phyloP scores from a whole-genome alignment of 2,113 vertebrate genomes.

The Nesoenas mayeri region DNA sequence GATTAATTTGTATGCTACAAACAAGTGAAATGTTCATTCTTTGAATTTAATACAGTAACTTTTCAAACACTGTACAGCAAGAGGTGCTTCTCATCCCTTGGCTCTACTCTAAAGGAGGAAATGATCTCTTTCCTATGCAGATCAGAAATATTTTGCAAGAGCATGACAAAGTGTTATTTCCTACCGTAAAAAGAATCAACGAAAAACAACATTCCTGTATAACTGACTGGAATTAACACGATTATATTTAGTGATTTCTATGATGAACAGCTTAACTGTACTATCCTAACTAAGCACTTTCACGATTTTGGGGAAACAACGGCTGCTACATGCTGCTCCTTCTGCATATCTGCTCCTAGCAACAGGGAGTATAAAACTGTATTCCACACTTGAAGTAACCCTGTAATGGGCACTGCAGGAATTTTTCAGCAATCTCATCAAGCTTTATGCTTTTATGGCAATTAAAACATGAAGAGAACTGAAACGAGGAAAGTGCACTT shows the following conservation, averaged over 20 bases:
- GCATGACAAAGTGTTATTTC: background rate
- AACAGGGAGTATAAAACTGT: background rate
- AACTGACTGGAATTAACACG: background rate
- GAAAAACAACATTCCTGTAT: background rate
- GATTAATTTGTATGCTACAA: background rate
- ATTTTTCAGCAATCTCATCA: background rate
- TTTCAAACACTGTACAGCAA: background rate
- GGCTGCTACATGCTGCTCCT: background rate
- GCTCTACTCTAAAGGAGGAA: background rate
- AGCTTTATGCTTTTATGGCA: background rate
- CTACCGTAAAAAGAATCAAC: background rate
- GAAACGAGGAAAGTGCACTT: fast-evolving
- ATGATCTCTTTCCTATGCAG: background rate
- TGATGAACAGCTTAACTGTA: background rate
- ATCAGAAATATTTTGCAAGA: background rate
- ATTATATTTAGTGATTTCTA: background rate
- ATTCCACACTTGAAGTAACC: background rate
- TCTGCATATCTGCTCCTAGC: background rate
- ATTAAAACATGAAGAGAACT: background rate
- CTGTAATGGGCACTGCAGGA: fast-evolving
- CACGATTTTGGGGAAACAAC: background rate
- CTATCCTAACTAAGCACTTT: background rate
- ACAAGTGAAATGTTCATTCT: background rate
- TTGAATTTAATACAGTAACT: background rate
- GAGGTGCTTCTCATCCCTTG: background rate